Percentiles rank a stretch among this genome's conserved stretches.
Conservation (phyloP, 2,113 vertebrate genomes). For the Phyllopteryx taeniolatus region DNA sequence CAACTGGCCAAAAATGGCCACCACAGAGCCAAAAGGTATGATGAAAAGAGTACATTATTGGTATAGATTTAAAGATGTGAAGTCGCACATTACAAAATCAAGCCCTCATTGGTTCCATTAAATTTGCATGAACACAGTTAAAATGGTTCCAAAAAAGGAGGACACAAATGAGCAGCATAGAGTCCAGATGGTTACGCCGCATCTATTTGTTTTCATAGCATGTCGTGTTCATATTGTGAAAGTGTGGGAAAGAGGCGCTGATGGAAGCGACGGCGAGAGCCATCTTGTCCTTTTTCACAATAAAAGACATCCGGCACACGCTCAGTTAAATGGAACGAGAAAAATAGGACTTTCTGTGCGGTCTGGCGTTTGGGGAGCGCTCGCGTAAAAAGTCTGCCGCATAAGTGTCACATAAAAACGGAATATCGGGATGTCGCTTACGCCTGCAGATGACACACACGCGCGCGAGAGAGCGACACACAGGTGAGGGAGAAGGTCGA, state of each 20-base stretch:
- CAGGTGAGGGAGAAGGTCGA: conserved; percentile 15
- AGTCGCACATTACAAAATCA: no score
- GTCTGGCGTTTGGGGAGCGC: background rate
- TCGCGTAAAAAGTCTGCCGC: background rate
- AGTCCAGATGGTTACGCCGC: no score
- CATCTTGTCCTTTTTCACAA: background rate
- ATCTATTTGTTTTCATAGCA: background rate
- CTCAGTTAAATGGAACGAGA: background rate
- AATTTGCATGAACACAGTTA: background rate
- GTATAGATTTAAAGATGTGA: no score
- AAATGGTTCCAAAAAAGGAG: background rate
- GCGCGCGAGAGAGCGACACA: conserved; percentile 24
- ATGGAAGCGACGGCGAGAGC: background rate
- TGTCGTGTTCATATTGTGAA: background rate
- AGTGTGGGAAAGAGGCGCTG: background rate
- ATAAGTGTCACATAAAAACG: conserved; percentile 20
- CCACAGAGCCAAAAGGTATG: no score
- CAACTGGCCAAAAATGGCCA: no score
- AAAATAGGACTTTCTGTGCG: conserved; percentile 21
- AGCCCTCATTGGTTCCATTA: no score
- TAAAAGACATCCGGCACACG: background rate
- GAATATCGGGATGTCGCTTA: conserved; percentile 16
- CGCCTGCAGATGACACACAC: conserved; percentile 15
- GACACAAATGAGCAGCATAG: no score
- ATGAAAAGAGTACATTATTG: no score